A percentile compares a stretch with the other conserved stretches of the same genome.
Evolutionary conservation across 2,797 vertebrate genomes (phyloP).

Genomic region (Pagetopsis macropterus): DNA sequence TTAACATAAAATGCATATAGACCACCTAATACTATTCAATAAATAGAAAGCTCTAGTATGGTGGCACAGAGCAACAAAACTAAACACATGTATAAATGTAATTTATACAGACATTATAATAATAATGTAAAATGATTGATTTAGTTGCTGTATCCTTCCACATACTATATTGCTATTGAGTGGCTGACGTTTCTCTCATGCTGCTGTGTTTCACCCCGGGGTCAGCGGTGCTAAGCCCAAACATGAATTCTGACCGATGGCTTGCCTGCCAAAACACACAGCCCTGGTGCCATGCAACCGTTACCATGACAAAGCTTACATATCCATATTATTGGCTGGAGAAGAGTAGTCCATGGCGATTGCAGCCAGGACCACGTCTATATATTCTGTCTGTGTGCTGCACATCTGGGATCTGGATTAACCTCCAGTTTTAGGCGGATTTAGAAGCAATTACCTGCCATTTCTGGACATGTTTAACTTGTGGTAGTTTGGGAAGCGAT

Average conservation of each 20-base stretch:
- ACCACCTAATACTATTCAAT: background rate
- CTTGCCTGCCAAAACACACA: slow-evolving; percentile 62
- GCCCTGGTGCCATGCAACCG: slow-evolving; percentile 43
- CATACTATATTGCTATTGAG: background rate
- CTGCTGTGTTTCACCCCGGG: slow-evolving; percentile 30
- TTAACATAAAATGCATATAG: background rate
- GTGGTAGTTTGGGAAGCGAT: slow-evolving; percentile 9
- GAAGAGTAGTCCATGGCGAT: slow-evolving; percentile 9
- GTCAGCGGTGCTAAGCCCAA: slow-evolving; percentile 57
- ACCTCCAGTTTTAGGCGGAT: slow-evolving; percentile 52
- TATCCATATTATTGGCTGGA: slow-evolving; percentile 58
- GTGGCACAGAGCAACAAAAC: background rate
- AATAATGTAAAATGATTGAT: background rate
- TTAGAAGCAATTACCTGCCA: slow-evolving; percentile 60
- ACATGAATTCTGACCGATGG: slow-evolving; percentile 60
- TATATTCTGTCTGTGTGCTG: slow-evolving; percentile 35
- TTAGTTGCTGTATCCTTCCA: background rate
- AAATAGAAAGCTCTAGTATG: background rate
- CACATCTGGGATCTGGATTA: slow-evolving; percentile 67
- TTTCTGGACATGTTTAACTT: slow-evolving; percentile 34
- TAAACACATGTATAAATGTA: background rate
- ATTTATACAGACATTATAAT: background rate
- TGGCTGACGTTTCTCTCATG: slow-evolving; percentile 63
- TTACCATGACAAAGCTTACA: slow-evolving; percentile 45
- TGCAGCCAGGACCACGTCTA: slow-evolving; percentile 19